Base-by-base conservation (phyloP, 2,888 invertebrate genomes). In the Oscheius myriophilus region DNA sequence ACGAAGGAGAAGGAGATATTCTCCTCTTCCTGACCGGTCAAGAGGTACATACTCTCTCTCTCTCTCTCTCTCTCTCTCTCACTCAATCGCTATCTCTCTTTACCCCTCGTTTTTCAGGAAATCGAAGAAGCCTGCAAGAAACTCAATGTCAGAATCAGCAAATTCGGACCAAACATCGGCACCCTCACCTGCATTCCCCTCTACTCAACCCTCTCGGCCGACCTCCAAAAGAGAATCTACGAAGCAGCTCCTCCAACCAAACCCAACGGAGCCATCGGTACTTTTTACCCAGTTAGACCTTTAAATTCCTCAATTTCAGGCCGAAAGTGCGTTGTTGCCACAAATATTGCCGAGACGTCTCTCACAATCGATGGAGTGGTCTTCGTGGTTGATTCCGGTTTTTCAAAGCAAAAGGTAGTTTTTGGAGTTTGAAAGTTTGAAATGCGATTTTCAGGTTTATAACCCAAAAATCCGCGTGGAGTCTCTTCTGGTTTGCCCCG, bases 101-200 rank as follows among this genome's bases (percentile, higher is more conserved):
- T 33, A 3, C 9, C 33, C 9, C 33, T 33, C 33, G 3, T 33
- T 33, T 21, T 72, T 23, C 73, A 88, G 89, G 97, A 99, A 89
- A 99, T 99, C 67, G 98, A 99, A 88, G 97, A 97, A 85, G 97
- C 98, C 0, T 99, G 98, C 87, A 97, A 98, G 87, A 89, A 96
- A 80, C 95, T 99, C 69, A 95, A 95, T 87, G 90, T 95, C 6
- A 97, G 98, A 89, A 92, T 94, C 70, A 96, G 97, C 84, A 95
- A 95, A 88, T 89, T 98, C 52, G 97, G 97, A 0, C 66, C 75
- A 7, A 81, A 98, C 84, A 93, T 95, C 4, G 98, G 98, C 0
- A 96, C 97, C 87, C 88, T 99, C 54, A 96, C 95, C 87, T 98
- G 97, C 89, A 98, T 99, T 87, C 98, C 98, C 0, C 88, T 99